Conservation (phyloP, 2,888 invertebrate species). For the Noctuana brunneofusca region DNA sequence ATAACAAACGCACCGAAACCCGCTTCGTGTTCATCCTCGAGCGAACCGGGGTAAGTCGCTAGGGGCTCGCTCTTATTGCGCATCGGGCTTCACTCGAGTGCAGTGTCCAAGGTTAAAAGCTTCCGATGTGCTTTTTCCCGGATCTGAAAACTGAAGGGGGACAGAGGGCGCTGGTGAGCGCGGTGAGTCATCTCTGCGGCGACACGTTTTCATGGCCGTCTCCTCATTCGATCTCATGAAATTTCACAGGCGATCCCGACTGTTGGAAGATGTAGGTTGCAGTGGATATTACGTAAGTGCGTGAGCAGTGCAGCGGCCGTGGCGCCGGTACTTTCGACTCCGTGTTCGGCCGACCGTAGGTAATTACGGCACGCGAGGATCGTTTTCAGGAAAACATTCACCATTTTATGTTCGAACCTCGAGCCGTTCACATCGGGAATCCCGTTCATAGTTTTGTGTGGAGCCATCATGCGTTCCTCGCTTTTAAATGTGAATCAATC, state of each 20-base stretch:
- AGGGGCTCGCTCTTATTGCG: slow-evolving; percentile 46
- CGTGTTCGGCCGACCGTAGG: slow-evolving; percentile 68
- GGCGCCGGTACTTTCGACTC: slow-evolving; percentile 65
- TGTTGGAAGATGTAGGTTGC: slow-evolving; percentile 64
- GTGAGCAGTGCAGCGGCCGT: slow-evolving; percentile 69
- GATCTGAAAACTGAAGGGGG: slow-evolving; percentile 53
- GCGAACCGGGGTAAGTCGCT: slow-evolving; percentile 71
- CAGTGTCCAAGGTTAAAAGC: slow-evolving; percentile 60
- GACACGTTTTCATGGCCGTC: slow-evolving; percentile 78
- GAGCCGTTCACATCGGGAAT: slow-evolving; percentile 51
- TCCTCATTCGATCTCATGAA: slow-evolving; percentile 69
- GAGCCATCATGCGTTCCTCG: slow-evolving; percentile 52
- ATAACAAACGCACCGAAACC: slow-evolving; percentile 55
- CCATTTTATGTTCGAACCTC: slow-evolving; percentile 72
- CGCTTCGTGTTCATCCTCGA: slow-evolving; percentile 52
- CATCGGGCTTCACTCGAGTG: slow-evolving; percentile 46
- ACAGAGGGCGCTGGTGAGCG: slow-evolving; percentile 71
- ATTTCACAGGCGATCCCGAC: slow-evolving; percentile 50
- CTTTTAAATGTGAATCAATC: slow-evolving; percentile 47
- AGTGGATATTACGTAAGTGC: slow-evolving; percentile 76
- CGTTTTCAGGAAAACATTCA: slow-evolving; percentile 79
- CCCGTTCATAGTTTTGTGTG: slow-evolving; percentile 43
- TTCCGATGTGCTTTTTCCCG: slow-evolving; percentile 57
- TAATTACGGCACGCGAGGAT: slow-evolving; percentile 72
- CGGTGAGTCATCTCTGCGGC: slow-evolving; percentile 79